Base-by-base conservation (phyloP, 2,888 invertebrate genomes). In the Pseudococcus jackbeardsleyi region DNA sequence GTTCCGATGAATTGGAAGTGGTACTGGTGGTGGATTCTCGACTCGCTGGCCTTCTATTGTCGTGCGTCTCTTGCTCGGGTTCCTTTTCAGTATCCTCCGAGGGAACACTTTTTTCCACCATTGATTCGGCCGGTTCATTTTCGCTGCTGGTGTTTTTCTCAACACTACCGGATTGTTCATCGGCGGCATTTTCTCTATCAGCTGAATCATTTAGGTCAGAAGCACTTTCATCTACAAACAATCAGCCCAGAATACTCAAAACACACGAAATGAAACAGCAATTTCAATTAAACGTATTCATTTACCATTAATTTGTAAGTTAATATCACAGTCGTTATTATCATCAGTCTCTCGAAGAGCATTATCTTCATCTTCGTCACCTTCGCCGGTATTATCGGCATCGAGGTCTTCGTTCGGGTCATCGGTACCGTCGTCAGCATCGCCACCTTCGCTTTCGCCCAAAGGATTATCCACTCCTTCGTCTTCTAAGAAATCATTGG, bases 21-120 rank as follows among this genome's bases (percentile, higher is more conserved):
- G 64, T 88, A 39, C 88, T 88, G 48, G 84, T 68, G 4, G 22
- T 64, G 8, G 84, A 84, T 46, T 84, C 84, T 22, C 88, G 84
- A 68, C 84, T 88, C 0, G 54, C 42, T 12, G 88, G 88, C 68
- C 84, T 84, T 84, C 64, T 64, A 39, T 39, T 64, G 4, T 68
- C 79, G 12, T 26, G 33, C 17, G 12, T 82, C 15, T 88, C 82
- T 12, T 39, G 22, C 22, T 88, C 88, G 39, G 59, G 42, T 84
- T 84, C 88, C 22, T 88, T 88, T 22, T 88, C 88, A 12, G 54
- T 12, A 54, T 17, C 33, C 26, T 85, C 39, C 2, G 84, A 17
- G n/a, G 50, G 6, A 12, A 15, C 15, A 85, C 8, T 22, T 84
- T 48, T 84, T 0, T 19, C 64, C 17, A n/a, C 59, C 64, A 22